These are phyloP conservation scores for Abscondita cerata DNA, from an alignment of 2,888 invertebrate species.

Conservation along the genomic window DNA sequence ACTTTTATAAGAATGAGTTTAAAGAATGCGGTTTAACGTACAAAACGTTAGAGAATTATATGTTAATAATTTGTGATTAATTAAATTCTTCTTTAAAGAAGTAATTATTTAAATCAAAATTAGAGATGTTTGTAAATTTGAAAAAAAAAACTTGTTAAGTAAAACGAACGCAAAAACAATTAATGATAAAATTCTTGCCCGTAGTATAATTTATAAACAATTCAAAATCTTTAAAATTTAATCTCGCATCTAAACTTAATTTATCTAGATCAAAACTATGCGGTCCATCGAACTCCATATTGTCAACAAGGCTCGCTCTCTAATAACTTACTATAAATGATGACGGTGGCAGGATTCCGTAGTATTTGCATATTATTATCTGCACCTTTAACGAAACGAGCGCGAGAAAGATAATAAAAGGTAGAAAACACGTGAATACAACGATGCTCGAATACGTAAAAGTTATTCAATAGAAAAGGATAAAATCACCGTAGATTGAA, in stretches of 20 bases:
- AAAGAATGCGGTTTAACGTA: too few relatives aligned
- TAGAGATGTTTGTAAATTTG: too few relatives aligned
- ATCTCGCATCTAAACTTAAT: slow-evolving; percentile 27
- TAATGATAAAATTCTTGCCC: too few relatives aligned
- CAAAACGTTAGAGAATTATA: too few relatives aligned
- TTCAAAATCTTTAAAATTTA: slow-evolving; percentile 32
- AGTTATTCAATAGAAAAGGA: slow-evolving; percentile 24
- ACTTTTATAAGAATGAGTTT: too few relatives aligned
- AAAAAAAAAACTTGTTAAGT: too few relatives aligned
- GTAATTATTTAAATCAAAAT: too few relatives aligned
- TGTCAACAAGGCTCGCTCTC: slow-evolving; percentile 41
- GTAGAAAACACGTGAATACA: slow-evolving; percentile 20
- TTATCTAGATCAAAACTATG: slow-evolving; percentile 37
- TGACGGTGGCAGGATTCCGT: slow-evolving; percentile 40
- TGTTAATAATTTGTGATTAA: too few relatives aligned
- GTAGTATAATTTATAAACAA: slow-evolving; percentile 17
- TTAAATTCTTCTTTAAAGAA: too few relatives aligned
- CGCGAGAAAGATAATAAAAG: slow-evolving; percentile 30
- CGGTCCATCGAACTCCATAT: slow-evolving; percentile 43
- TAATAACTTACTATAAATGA: slow-evolving; percentile 44
- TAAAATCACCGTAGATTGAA: slow-evolving; percentile 32
- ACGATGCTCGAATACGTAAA: slow-evolving; percentile 14
- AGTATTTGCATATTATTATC: slow-evolving; percentile 46
- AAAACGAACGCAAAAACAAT: too few relatives aligned
- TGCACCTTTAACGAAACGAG: slow-evolving; percentile 36